Base-by-base conservation (phyloP, 2,113 vertebrate genomes). In the Semnornis frantzii region DNA sequence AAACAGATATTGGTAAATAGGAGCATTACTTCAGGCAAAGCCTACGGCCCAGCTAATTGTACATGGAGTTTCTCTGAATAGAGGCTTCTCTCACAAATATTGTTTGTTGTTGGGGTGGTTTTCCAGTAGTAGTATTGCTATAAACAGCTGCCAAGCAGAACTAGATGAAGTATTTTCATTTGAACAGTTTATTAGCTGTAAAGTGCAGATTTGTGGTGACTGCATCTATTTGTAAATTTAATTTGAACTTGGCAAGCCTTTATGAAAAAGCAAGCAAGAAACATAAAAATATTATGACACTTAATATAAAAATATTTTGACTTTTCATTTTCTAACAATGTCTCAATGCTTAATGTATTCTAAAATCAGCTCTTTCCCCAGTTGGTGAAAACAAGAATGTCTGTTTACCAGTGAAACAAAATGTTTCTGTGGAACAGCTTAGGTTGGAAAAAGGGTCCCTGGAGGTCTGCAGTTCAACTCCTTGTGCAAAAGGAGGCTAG, bases 111-210 rank as follows among this genome's bases (percentile, higher is more conserved):
- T 52, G 9, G 24, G 42, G 20, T 21, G 20, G 20, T 28, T 81
- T 87, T 89, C 42, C 25, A 57, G 33, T 34, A 55, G 20, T 69
- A 66, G 6, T 31, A 48, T 59, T 80, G 75, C 71, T 80, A 82
- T 81, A 90, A 93, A n/a, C 69, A 85, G 65, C 73, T 95, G 89
- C 82, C 60, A 85, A 77, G 21, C 71, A 64, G 60, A 95, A 75
- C 42, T 83, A 83, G 92, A 91, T 81, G 55, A 86, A 90, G 17
- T 62, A 76, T 77, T 94, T 88, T 93, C 72, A 92, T 94, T 81
- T 88, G 21, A 90, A 68, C 10, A 18, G 31, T 94, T 93, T 91
- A 91, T 90, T 93, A 90, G 54, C 52, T 90, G 69, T 64, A 90
- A 86, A 3, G 3, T 81, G 19, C 48, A 81, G 80, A 88, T 93